Percentiles rank a stretch among this genome's conserved stretches.
These are phyloP conservation scores for Microctonus aethiopoides DNA, from an alignment of 2,888 invertebrate genomes.

Conservation along the genomic window DNA sequence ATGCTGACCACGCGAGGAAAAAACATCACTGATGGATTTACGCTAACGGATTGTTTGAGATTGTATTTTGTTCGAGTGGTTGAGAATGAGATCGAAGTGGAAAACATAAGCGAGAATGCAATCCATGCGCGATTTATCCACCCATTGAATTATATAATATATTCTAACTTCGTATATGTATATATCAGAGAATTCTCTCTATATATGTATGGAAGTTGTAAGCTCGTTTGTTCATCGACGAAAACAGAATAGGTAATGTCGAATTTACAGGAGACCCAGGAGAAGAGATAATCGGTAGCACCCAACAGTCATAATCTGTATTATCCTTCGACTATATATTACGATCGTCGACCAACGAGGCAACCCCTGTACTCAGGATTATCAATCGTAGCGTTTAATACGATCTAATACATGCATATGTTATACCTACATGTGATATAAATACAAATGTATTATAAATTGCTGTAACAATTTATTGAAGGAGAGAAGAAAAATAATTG, in stretches of 20 bases:
- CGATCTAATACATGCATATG: conserved; percentile 55
- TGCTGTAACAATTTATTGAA: too few relatives aligned
- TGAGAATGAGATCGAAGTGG: conserved; percentile 13
- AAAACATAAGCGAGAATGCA: too few relatives aligned
- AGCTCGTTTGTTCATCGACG: neutral
- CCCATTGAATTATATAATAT: too few relatives aligned
- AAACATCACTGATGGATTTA: conserved; percentile 40
- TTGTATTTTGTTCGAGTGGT: conserved; percentile 47
- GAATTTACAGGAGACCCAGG: neutral
- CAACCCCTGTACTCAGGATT: conserved; percentile 54
- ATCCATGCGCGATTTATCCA: too few relatives aligned
- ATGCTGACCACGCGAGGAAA: conserved; percentile 52
- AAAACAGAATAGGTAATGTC: conserved; percentile 1
- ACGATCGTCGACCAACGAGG: conserved; percentile 58
- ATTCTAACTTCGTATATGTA: too few relatives aligned
- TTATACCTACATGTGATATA: conserved; percentile 48
- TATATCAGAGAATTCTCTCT: too few relatives aligned
- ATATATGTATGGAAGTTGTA: too few relatives aligned
- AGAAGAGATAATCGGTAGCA: conserved; percentile 39
- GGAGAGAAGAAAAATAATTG: too few relatives aligned
- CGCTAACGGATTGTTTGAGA: conserved; percentile 61
- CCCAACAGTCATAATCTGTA: conserved; percentile 62
- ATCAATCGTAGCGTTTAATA: conserved; percentile 56
- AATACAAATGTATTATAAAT: too few relatives aligned
- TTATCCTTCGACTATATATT: conserved; percentile 62